Evolutionary conservation across 2,797 vertebrate genomes (phyloP).

Genomic region (Taeniopygia guttata): DNA sequence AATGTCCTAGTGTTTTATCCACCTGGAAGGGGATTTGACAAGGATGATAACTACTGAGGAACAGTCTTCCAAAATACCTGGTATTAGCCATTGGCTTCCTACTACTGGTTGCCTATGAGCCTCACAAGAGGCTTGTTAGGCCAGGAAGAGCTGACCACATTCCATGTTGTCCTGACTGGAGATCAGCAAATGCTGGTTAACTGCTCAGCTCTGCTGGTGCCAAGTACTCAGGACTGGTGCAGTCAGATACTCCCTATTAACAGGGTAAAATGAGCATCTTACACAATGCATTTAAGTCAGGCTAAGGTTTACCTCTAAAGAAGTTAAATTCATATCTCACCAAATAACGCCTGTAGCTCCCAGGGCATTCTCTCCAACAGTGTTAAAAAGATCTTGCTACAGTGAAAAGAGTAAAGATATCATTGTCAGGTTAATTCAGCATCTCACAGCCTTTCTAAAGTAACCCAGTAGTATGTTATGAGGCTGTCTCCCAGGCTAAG

Average conservation of each 20-base stretch:
- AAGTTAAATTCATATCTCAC: slow-evolving; percentile 82
- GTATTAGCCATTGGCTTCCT: not conserved
- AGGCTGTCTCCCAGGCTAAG: not conserved
- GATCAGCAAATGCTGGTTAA: not conserved
- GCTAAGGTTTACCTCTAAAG: slow-evolving; percentile 73
- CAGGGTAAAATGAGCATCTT: not conserved
- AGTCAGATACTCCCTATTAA: not conserved
- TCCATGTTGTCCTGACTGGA: not conserved
- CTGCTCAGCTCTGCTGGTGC: not conserved
- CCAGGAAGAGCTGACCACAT: not conserved
- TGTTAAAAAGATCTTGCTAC: slow-evolving; percentile 81
- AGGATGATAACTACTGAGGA: not conserved
- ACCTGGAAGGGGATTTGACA: not conserved
- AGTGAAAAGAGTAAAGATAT: slow-evolving; percentile 22
- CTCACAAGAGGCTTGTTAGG: not conserved
- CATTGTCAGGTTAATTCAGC: not conserved
- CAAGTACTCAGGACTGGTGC: not conserved
- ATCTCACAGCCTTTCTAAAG: not conserved
- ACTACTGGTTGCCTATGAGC: not conserved
- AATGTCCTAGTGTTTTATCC: not conserved
- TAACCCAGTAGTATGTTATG: not conserved
- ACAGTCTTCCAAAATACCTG: not conserved
- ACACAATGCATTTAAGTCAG: not conserved
- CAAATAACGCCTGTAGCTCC: slow-evolving; percentile 83
- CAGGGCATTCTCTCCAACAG: slow-evolving; percentile 80